Percentiles rank a stretch among this genome's conserved stretches.
Evolutionary conservation across 1,140 invertebrate genomes (phyloP).

Genomic region (Dreissena polymorpha): DNA sequence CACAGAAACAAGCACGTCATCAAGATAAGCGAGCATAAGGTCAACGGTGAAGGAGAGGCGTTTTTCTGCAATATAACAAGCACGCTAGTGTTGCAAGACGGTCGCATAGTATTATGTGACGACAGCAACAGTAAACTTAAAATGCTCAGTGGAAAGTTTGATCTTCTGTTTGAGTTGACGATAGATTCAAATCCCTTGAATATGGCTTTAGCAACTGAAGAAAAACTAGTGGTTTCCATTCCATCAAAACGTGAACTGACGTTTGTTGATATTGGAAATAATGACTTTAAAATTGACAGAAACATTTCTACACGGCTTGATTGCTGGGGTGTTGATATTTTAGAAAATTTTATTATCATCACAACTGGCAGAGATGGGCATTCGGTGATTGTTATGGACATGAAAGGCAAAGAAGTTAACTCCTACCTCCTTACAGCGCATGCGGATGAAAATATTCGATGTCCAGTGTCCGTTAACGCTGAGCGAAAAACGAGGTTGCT

Average conservation of each 20-base stretch:
- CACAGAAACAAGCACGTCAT: conserved; percentile 46
- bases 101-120: conserved; percentile 27
- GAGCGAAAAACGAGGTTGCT: conserved; percentile 13
- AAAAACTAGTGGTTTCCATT: conserved; percentile 28
- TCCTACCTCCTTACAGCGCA: conserved; percentile 27
- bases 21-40: conserved; percentile 24
- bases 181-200: conserved; percentile 41
- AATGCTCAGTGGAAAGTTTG: conserved; percentile 23
- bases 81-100: conserved; percentile 37
- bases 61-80: conserved; percentile 48
- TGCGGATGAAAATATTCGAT: conserved; percentile 48
- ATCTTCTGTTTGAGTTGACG: conserved; percentile 12
- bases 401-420: conserved; percentile 43
- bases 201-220: conserved; percentile 35
- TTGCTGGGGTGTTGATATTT: conserved; percentile 44
- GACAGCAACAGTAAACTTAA: conserved; percentile 50
- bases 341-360: conserved; percentile 27
- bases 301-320: conserved; percentile 34
- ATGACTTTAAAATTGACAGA: conserved; percentile 10
- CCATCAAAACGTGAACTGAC: conserved; percentile 33
- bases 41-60: conserved; percentile 14
- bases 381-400: conserved; percentile 30
- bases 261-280: conserved; percentile 22
- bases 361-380: conserved; percentile 45
- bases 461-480: conserved; percentile 20